A percentile compares a stretch with the other conserved stretches of the same genome.
Evolutionary conservation across 2,113 vertebrate species (phyloP).

Genomic region (Macquaria australasica): DNA sequence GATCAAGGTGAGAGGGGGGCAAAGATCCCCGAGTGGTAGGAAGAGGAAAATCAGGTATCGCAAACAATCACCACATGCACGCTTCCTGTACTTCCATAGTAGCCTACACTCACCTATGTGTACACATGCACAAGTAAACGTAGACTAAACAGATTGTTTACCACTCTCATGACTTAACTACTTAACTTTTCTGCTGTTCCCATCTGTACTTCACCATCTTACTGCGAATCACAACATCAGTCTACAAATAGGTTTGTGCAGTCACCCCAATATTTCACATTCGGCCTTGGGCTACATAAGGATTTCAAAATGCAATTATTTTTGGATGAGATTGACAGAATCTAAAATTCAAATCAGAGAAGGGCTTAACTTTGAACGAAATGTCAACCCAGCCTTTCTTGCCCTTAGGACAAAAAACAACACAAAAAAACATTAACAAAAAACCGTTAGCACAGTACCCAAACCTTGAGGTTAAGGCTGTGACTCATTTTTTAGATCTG

Average conservation of each 20-base stretch:
- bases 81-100: background rate
- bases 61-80: background rate
- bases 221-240: background rate
- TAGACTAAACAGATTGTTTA: constrained; percentile 14
- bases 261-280: background rate
- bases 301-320: constrained; percentile 33
- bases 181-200: constrained; percentile 6
- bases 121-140: background rate
- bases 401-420: background rate
- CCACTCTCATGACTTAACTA: background rate
- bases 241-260: constrained; percentile 29
- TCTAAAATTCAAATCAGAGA: constrained; percentile 42
- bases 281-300: background rate
- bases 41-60: constrained; percentile 13
- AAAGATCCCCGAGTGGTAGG: constrained; percentile 8
- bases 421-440: background rate
- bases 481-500: background rate
- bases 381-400: background rate
- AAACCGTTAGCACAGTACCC: background rate
- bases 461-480: background rate
- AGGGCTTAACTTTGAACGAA: background rate
- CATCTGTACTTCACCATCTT: constrained; percentile 4
- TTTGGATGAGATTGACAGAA: background rate
- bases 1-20: background rate
- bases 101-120: background rate